phyloP scores from a whole-genome alignment of 2,888 invertebrate species.

The Rhagonycha fulva region DNA sequence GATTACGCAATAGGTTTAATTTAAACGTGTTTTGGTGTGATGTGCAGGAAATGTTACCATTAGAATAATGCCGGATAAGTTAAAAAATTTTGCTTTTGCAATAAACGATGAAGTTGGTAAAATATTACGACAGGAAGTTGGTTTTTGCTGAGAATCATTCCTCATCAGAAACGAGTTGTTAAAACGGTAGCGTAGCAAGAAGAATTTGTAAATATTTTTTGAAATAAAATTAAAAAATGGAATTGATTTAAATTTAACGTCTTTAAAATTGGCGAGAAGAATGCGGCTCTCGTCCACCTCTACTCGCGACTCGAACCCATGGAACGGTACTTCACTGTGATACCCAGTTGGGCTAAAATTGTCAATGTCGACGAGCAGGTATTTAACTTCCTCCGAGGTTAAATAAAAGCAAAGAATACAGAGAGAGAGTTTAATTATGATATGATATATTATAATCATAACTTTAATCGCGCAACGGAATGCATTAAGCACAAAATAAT shows the following conservation, averaged over 20 bases:
- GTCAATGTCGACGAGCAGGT: slow-evolving; percentile 39
- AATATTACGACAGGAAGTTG: slow-evolving; percentile 24
- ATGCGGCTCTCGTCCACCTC: slow-evolving; percentile 40
- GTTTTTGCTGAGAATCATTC: slow-evolving; percentile 17
- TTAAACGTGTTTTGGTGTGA: neutral
- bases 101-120: slow-evolving; percentile 16
- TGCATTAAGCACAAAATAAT: slow-evolving; percentile 24
- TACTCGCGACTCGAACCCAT: slow-evolving; percentile 37
- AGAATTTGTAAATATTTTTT: neutral
- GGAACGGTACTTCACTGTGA: slow-evolving; percentile 42
- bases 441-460: slow-evolving; percentile 29
- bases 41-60: neutral
- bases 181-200: neutral
- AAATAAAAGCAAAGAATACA: slow-evolving; percentile 29
- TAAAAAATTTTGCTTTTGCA: neutral
- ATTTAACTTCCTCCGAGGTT: slow-evolving; percentile 33
- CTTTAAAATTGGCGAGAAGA: slow-evolving; percentile 32
- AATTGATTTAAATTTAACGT: slow-evolving; percentile 4
- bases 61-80: neutral
- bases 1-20: neutral
- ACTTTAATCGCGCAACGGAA: slow-evolving; percentile 28
- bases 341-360: slow-evolving; percentile 37
- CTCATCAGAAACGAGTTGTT: slow-evolving; percentile 3
- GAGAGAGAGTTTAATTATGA: slow-evolving; percentile 24
- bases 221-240: neutral